Conservation (phyloP, 1,140 invertebrate genomes). For the Drosophila grimshawi region DNA sequence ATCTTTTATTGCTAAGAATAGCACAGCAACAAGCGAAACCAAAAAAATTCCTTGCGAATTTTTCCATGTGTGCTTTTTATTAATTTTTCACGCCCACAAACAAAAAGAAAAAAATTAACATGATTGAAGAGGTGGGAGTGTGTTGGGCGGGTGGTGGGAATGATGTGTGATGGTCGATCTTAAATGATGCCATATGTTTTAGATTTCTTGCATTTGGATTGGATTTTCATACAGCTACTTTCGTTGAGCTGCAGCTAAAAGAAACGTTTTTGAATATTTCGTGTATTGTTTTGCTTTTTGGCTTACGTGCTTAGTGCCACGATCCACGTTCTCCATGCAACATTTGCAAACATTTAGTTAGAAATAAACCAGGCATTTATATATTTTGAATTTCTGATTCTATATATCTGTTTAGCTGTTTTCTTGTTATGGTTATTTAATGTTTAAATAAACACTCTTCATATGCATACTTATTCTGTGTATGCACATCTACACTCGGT, state of each 20-base stretch:
- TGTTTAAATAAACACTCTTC: constrained; percentile 45
- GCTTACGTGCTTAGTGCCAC: constrained; percentile 26
- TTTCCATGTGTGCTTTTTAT: constrained; percentile 57
- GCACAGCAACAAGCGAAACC: constrained; percentile 5
- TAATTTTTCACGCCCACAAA: constrained; percentile 58
- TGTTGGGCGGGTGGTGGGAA: too few relatives aligned
- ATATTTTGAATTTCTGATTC: constrained; percentile 15
- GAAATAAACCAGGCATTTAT: neutral
- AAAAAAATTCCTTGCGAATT: constrained; percentile 56
- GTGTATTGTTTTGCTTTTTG: neutral
- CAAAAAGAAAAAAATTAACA: constrained; percentile 29
- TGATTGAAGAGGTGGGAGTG: neutral
- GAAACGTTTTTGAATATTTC: neutral
- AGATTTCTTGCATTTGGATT: too few relatives aligned
- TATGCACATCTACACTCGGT: too few relatives aligned
- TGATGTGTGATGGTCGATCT: too few relatives aligned
- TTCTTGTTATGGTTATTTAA: constrained; percentile 22
- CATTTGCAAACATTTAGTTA: neutral
- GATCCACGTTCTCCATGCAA: constrained; percentile 9
- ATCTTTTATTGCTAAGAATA: constrained; percentile 47
- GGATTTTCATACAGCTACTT: too few relatives aligned
- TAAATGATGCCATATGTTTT: too few relatives aligned
- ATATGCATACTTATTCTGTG: neutral
- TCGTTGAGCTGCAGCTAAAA: neutral
- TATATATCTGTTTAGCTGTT: constrained; percentile 11